A percentile compares a stretch with the other conserved stretches of the same genome.
phyloP scores from a whole-genome alignment of 2,113 vertebrate genomes.

The Typhlomys cinereus region DNA sequence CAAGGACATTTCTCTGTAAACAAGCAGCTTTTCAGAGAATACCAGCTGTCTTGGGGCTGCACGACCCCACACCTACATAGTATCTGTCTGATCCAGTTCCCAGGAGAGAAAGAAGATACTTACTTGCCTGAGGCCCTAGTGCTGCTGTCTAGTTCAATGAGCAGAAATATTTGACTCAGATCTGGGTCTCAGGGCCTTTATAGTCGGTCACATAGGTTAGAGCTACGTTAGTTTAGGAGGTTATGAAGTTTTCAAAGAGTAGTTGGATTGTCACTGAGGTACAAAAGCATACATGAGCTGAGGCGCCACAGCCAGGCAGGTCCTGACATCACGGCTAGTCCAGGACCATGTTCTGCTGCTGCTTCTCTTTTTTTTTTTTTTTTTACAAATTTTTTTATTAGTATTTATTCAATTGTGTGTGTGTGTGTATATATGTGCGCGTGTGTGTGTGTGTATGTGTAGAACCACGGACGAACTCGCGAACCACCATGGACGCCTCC shows the following conservation, averaged over 20 bases:
- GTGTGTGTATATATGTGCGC: too few species aligned
- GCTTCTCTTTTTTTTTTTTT: conserved; percentile 7
- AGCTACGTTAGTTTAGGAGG: neutral
- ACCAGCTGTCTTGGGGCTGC: conserved; percentile 18
- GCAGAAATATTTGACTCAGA: neutral
- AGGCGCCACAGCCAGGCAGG: neutral
- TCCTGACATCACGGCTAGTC: neutral
- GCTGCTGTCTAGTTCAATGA: neutral
- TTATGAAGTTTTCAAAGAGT: conserved; percentile 13
- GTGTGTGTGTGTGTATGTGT: too few species aligned
- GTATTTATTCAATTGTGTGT: too few species aligned
- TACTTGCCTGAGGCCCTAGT: neutral
- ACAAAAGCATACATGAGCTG: neutral
- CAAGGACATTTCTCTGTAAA: conserved; percentile 44
- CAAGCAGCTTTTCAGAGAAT: neutral
- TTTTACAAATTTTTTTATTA: too few species aligned
- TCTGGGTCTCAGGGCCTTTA: neutral
- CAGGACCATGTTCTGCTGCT: neutral
- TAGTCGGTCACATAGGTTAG: neutral
- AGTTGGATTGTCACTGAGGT: neutral
- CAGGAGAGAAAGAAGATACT: neutral
- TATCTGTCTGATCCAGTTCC: conserved; percentile 30
- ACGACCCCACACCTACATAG: neutral
- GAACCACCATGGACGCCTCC: too few species aligned
- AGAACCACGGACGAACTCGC: too few species aligned